Conservation (phyloP, 2,888 invertebrate species). For the Acronicta leporina region DNA sequence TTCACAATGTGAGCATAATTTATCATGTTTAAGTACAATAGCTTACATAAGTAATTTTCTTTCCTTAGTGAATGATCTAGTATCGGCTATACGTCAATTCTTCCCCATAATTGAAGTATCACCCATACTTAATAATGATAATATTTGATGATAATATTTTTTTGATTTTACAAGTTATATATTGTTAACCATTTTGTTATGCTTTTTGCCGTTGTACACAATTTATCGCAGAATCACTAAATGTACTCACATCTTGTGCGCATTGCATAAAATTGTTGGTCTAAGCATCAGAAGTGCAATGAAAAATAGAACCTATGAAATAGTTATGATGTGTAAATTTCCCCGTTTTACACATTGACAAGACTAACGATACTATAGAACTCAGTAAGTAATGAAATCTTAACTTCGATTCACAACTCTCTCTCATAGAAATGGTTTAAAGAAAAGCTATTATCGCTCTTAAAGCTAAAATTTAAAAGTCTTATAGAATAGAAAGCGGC, state of each 20-base stretch:
- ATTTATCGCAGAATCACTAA: constrained; percentile 55
- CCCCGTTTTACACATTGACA: constrained; percentile 84
- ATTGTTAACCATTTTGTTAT: constrained; percentile 52
- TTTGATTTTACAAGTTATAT: constrained; percentile 51
- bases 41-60: constrained; percentile 72
- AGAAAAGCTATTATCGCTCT: constrained; percentile 69
- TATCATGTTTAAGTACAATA: constrained; percentile 72
- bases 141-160: constrained; percentile 51
- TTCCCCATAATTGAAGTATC: constrained; percentile 87
- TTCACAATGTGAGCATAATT: constrained; percentile 85
- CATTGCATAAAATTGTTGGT: constrained; percentile 75
- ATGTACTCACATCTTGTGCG: constrained; percentile 78
- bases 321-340: constrained; percentile 82
- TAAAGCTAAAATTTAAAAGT: constrained; percentile 76
- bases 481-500: constrained; percentile 77
- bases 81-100: constrained; percentile 81
- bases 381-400: constrained; percentile 60
- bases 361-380: constrained; percentile 68
- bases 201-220: constrained; percentile 53
- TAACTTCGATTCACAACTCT: constrained; percentile 81
- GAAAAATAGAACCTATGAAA: constrained; percentile 64
- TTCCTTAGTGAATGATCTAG: constrained; percentile 64
- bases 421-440: constrained; percentile 69
- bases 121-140: constrained; percentile 69
- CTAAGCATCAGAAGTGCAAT: constrained; percentile 81